phyloP scores from a whole-genome alignment of 1,140 invertebrate genomes.

The Oreohelix idahoensis region DNA sequence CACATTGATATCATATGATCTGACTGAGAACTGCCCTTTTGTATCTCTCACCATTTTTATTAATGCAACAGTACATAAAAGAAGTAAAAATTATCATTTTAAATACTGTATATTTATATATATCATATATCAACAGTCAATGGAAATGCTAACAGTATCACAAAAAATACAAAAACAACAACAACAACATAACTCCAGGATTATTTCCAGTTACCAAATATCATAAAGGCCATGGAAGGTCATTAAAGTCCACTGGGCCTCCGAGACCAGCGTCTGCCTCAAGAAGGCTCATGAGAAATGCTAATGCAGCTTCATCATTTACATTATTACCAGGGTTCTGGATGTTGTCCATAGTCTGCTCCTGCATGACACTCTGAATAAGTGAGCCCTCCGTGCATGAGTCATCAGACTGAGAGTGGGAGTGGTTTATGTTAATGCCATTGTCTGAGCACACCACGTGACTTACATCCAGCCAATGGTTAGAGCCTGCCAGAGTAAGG shows the following conservation, averaged over 20 bases:
- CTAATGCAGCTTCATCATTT: constrained; percentile 92
- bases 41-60: too few species aligned
- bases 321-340: constrained; percentile 76
- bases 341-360: constrained; percentile 60
- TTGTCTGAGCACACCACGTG: constrained; percentile 22
- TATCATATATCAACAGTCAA: background rate
- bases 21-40: too few species aligned
- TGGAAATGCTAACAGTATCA: background rate
- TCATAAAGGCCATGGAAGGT: constrained; percentile 88
- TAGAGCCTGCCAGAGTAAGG: background rate
- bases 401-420: constrained; percentile 37
- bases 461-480: constrained; percentile 25
- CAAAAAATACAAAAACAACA: too few species aligned
- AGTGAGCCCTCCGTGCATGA: constrained; percentile 44
- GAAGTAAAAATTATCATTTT: too few species aligned
- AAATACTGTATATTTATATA: background rate
- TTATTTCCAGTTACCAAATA: background rate
- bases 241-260: constrained; percentile 88
- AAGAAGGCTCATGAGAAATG: constrained; percentile 91
- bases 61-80: too few species aligned
- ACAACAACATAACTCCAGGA: background rate
- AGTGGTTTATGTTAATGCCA: constrained; percentile 13
- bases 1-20: too few species aligned
- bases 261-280: constrained; percentile 86
- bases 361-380: constrained; percentile 62